Conservation (phyloP, 2,888 invertebrate genomes). For the Heteropelma amictum region DNA sequence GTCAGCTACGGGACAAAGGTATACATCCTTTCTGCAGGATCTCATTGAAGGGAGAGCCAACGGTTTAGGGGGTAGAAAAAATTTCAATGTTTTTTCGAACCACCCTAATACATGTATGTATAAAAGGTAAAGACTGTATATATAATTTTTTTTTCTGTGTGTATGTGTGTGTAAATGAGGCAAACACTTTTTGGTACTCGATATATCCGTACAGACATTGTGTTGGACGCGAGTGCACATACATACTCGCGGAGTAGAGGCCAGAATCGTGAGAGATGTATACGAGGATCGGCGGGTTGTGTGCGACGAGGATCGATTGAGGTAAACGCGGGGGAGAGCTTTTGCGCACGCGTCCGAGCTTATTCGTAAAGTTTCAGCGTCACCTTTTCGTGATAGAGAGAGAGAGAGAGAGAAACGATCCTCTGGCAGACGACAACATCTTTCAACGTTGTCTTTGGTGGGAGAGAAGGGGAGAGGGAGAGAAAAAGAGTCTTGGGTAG, state of each 20-base stretch:
- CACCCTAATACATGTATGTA: no score
- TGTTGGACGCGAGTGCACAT: no score
- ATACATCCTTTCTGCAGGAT: no score
- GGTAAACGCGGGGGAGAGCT: conserved; percentile 51
- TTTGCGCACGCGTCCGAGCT: conserved; percentile 50
- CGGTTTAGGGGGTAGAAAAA: no score
- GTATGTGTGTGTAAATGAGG: no score
- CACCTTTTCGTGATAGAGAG: conserved; percentile 38
- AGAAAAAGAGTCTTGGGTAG: conserved; percentile 25
- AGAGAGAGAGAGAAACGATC: conserved; percentile 2
- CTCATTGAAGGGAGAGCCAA: no score
- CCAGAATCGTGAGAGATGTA: conserved; percentile 15
- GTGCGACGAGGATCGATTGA: conserved; percentile 53
- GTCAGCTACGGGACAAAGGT: no score
- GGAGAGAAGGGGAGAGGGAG: conserved; percentile 21
- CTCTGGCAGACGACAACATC: conserved; percentile 7
- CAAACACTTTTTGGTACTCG: background rate
- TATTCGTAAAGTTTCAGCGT: conserved; percentile 31
- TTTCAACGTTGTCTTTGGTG: background rate
- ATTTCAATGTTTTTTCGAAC: no score
- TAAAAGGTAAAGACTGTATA: no score
- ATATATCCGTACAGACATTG: conserved; percentile 7
- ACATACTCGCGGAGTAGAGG: conserved; percentile 1
- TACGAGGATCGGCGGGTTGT: conserved; percentile 9
- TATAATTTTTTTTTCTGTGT: no score